Conservation (phyloP, 2,888 invertebrate species). For the Tholera decimalis region DNA sequence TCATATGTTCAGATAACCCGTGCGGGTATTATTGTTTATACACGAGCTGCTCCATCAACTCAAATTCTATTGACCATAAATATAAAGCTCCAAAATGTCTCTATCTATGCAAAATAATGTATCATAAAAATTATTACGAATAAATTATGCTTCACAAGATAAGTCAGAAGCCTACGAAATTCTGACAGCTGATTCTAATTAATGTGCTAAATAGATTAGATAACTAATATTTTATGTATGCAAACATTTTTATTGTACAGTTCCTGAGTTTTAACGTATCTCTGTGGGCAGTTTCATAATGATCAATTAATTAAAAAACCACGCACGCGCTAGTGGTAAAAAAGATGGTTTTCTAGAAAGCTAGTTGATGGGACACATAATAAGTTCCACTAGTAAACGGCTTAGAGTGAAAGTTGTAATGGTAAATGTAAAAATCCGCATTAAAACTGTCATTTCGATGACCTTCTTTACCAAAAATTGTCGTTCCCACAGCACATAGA, state of each 20-base stretch:
- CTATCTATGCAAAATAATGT: slow-evolving; percentile 7
- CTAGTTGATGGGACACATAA: slow-evolving; percentile 1
- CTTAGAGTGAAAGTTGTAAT: slow-evolving; percentile 33
- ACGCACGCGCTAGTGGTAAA: slow-evolving; percentile 26
- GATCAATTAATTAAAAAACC: slow-evolving; percentile 20
- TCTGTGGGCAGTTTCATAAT: slow-evolving; percentile 4
- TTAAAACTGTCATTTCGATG: slow-evolving; percentile 2
- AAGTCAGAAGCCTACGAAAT: background rate
- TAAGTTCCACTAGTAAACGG: background rate
- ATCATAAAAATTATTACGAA: slow-evolving; percentile 8
- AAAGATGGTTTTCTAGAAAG: slow-evolving; percentile 31
- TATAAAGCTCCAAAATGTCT: background rate
- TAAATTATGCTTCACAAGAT: slow-evolving; percentile 5
- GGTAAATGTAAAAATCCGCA: slow-evolving; percentile 8
- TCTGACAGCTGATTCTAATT: slow-evolving; percentile 33
- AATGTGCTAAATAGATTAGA: slow-evolving; percentile 1
- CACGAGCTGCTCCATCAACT: too few relatives aligned
- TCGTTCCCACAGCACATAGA: slow-evolving; percentile 18
- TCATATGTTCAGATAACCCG: too few relatives aligned
- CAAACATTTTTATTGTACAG: slow-evolving; percentile 2
- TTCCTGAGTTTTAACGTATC: background rate
- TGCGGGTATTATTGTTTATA: too few relatives aligned
- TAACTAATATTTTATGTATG: slow-evolving; percentile 5
- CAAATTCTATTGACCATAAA: background rate
- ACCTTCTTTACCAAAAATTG: slow-evolving; percentile 7